Base-by-base conservation (phyloP, 2,888 invertebrate species). In the Drosophila pegasa region DNA sequence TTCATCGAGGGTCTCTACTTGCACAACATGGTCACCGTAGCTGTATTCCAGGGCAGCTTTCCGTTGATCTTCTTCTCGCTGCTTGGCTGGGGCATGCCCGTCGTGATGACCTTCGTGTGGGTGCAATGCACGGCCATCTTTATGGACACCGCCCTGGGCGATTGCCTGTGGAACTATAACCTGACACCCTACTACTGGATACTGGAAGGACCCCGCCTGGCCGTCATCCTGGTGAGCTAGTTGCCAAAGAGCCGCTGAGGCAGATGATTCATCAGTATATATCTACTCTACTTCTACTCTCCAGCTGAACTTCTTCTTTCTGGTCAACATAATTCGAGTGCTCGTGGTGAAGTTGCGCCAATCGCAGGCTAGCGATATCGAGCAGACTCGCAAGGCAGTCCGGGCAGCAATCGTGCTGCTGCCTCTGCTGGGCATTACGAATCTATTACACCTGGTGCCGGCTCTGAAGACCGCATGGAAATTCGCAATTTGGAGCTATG, bases 1-100 rank as follows among this genome's bases (percentile, higher is more conserved):
- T 96, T 98, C 86, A 96, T 98, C 56, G 98, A 99, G 91, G 98
- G 98, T 0, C 93, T 98, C 14, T 97, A 97, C 89, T 93, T 99
- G 25, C 96, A 98, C 91, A 96, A 95, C 72, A 95, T 97, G 91
- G 95, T 98, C 38, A 96, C 97, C 58, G 95, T 95, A 0, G 95
- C 95, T 7, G 94, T 95, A 0, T 94, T 96, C 81, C 94, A 95
- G 89, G 95, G 95, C 64, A 88, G 89, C 0, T 91, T 93, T 38
- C 92, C 93, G 0, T 94, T 94, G 67, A 93, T 93, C 2, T 93
- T 94, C 63, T 95, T 95, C 88, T 94, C 94, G 48, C 86, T 94
- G 10, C 91, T 95, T 3, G 97, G 97, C 1, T 97, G 97, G 97
- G 95, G 95, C 5, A 91, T 94, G 14, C 96, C 97, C 0, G 92